These are phyloP conservation scores for Amiota minor DNA, from an alignment of 2,888 invertebrate genomes.

Conservation along the genomic window DNA sequence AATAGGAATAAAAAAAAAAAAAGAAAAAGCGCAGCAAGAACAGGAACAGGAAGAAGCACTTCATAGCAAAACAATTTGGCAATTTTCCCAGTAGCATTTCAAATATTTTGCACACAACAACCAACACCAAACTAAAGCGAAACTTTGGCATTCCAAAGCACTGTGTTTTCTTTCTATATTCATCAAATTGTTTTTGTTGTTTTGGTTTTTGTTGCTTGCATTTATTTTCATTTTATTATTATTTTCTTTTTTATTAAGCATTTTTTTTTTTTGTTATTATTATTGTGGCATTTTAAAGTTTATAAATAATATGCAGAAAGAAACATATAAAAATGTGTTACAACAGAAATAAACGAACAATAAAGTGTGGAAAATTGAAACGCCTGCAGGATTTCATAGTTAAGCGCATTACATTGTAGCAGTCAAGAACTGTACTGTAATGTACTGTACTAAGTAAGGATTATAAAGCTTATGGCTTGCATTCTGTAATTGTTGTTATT, in stretches of 20 bases:
- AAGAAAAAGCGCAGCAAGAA: neutral
- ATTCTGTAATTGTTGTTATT: conserved; percentile 19
- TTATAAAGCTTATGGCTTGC: neutral
- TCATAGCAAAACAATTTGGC: conserved; percentile 55
- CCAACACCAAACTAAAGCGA: conserved; percentile 27
- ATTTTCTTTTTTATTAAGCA: neutral
- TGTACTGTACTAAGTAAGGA: too few species aligned
- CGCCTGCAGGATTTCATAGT: conserved; percentile 1
- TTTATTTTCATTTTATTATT: neutral
- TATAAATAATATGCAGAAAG: conserved; percentile 16
- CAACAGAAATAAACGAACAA: neutral
- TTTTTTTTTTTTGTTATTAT: neutral
- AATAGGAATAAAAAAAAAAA: too few species aligned
- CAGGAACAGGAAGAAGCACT: neutral
- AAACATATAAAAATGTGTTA: conserved; percentile 2
- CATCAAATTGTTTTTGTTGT: conserved; percentile 25
- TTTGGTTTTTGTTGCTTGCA: conserved; percentile 27
- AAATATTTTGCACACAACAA: conserved; percentile 20
- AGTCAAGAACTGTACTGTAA: neutral
- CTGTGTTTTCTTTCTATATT: neutral
- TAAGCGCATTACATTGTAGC: conserved; percentile 9
- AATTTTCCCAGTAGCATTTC: conserved; percentile 45
- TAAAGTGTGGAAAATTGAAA: neutral
- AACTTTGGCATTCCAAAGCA: conserved; percentile 41
- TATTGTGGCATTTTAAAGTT: conserved; percentile 9